Evolutionary conservation across 2,888 invertebrate genomes (phyloP), one percentile per base, ranked within the genome.

Genomic region (Amphipoea oculea): DNA sequence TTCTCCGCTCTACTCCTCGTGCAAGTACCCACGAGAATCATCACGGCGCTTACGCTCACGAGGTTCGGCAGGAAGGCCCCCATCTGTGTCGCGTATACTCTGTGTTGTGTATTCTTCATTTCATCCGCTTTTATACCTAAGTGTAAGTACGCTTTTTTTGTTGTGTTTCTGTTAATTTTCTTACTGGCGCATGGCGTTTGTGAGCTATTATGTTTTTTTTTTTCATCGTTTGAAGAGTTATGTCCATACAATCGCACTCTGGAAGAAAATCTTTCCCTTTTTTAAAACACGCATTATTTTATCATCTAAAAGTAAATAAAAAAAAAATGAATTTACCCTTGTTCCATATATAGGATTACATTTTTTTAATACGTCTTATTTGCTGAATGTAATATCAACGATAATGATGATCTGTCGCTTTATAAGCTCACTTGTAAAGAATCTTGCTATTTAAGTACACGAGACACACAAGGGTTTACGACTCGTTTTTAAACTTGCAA

Each of bases 1-100:
- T 98, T 98, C 93, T 98, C 98, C 4, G 94, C 97, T 62, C 97
- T 98, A 73, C 95, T 97, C 67, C 93, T 98, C 51, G 97, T 98
- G 29, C 98, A 98, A 86, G 97, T 98, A 60, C 98, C 98, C 0
- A 97, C 97, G 3, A 91, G 96, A 54, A 89, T 96, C 80, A 85
- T 96, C 69, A 96, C 95, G 0, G 96, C 96, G 0, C 92, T 98
- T 23, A 96, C 98, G 1, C 97, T 98, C 89, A 98, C 98, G 84
- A 96, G 96, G 88, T 96, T 97, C 69, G 98, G 98, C 14, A 95
- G 98, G 68, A 96, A 94, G 81, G 88, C 92, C 9, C 96, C 96
- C 2, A 96, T 96, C 74, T 96, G 95, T 84, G 92, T 95, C 4
- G 96, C 96, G 20, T 96, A 96, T 86, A 87, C 91, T 9, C 81